A percentile compares a stretch with the other conserved stretches of the same genome.
Conservation (phyloP, 35 echinoderm and acorn worm genomes). For the Nesometra sesokonis region DNA sequence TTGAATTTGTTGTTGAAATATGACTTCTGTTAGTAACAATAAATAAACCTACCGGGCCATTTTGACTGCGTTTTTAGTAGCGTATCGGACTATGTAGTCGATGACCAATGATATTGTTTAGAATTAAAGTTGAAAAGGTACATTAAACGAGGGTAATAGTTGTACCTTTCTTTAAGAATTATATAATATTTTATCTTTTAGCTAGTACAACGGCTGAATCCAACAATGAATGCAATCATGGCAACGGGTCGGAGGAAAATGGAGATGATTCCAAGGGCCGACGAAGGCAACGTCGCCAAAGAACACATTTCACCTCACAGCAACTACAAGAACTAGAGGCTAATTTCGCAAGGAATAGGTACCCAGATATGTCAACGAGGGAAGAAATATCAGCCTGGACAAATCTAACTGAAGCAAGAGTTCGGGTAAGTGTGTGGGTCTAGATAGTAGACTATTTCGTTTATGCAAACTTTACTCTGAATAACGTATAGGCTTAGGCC, state of each 20-base stretch:
- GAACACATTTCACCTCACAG: conserved; percentile 96
- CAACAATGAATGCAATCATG: neutral
- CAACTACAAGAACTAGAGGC: conserved; percentile 95
- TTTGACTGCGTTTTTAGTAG: too few species aligned
- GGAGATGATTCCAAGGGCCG: neutral
- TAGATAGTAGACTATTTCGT: neutral
- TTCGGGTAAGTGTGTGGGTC: conserved; percentile 60
- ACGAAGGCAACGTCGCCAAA: conserved; percentile 71
- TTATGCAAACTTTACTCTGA: neutral
- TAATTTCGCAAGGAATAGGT: conserved; percentile 85
- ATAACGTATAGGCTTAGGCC: neutral
- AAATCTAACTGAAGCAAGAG: conserved; percentile 85
- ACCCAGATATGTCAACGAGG: conserved; percentile 96
- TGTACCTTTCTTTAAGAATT: too few species aligned
- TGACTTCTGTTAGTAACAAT: too few species aligned
- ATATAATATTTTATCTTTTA: neutral
- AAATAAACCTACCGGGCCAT: too few species aligned
- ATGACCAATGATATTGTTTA: too few species aligned
- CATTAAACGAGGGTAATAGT: too few species aligned
- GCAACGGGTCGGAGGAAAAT: neutral
- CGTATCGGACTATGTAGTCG: too few species aligned
- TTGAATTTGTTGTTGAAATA: too few species aligned
- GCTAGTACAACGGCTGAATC: neutral
- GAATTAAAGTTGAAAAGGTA: too few species aligned
- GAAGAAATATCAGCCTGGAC: conserved; percentile 98